These are phyloP conservation scores for Latrodectus geometricus DNA, from an alignment of 1,140 invertebrate genomes.

Conservation along the genomic window DNA sequence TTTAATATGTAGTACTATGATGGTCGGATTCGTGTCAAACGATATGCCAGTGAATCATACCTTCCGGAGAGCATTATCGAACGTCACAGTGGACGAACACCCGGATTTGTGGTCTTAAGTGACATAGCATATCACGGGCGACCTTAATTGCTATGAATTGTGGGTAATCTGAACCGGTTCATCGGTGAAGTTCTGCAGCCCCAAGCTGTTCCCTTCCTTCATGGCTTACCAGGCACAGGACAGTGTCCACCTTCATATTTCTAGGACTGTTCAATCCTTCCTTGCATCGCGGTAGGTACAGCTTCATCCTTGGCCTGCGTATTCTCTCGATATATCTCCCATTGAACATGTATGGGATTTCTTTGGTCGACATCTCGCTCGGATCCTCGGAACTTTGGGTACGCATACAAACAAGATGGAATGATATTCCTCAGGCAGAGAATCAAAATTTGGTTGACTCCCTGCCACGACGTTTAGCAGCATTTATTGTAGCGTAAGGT, in stretches of 20 bases:
- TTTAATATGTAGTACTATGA: not conserved
- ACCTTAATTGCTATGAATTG: slow-evolving; percentile 4
- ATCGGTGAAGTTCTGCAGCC: not conserved
- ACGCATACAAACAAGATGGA: not conserved
- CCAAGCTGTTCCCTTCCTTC: not conserved
- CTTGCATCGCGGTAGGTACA: not conserved
- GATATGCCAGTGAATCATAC: not conserved
- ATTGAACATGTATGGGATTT: not conserved
- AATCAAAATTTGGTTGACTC: slow-evolving; percentile 14
- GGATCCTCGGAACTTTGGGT: not conserved
- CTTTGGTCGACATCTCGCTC: not conserved
- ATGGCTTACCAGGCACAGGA: not conserved
- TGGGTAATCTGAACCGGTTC: not conserved
- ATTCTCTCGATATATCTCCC: not conserved
- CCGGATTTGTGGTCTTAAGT: not conserved
- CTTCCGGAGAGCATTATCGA: no score
- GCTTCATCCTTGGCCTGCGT: not conserved
- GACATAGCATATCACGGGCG: not conserved
- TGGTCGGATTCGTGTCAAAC: not conserved
- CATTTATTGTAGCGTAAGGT: not conserved
- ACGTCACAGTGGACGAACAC: not conserved
- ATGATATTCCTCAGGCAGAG: not conserved
- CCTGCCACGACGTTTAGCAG: not conserved
- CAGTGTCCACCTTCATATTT: not conserved
- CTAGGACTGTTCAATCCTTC: not conserved